Evolutionary conservation across 2,797 vertebrate genomes (phyloP).

Genomic region (Eurystomus glaucurus): DNA sequence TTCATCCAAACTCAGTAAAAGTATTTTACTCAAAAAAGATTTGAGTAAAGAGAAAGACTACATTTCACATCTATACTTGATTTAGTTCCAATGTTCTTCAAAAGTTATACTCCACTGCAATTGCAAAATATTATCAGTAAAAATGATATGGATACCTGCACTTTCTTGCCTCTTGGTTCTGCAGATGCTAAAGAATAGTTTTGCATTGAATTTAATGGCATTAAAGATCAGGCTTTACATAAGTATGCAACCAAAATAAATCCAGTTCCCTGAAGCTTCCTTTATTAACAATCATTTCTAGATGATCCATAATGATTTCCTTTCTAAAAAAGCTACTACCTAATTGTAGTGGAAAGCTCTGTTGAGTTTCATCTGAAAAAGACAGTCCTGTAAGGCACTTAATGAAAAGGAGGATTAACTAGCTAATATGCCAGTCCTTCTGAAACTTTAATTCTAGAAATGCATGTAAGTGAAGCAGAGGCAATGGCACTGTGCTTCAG

Average conservation of each 20-base stretch:
- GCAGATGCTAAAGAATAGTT: not conserved
- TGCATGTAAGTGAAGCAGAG: not conserved
- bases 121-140: not conserved
- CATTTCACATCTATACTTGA: not conserved
- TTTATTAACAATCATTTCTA: not conserved
- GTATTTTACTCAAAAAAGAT: not conserved
- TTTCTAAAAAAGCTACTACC: not conserved
- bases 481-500: not conserved
- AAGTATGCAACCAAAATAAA: not conserved
- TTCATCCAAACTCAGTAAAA: not conserved
- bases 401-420: not conserved
- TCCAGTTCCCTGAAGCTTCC: not conserved
- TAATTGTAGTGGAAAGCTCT: not conserved
- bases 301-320: not conserved
- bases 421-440: not conserved
- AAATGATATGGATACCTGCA: not conserved
- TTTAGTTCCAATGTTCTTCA: not conserved
- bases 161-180: not conserved
- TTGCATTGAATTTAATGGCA: not conserved
- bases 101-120: not conserved
- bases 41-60: not conserved
- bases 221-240: not conserved
- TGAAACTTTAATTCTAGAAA: not conserved
- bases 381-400: not conserved
- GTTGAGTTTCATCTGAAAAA: not conserved